Conservation (phyloP, 2,888 invertebrate genomes). For the Pelosia muscerda region DNA sequence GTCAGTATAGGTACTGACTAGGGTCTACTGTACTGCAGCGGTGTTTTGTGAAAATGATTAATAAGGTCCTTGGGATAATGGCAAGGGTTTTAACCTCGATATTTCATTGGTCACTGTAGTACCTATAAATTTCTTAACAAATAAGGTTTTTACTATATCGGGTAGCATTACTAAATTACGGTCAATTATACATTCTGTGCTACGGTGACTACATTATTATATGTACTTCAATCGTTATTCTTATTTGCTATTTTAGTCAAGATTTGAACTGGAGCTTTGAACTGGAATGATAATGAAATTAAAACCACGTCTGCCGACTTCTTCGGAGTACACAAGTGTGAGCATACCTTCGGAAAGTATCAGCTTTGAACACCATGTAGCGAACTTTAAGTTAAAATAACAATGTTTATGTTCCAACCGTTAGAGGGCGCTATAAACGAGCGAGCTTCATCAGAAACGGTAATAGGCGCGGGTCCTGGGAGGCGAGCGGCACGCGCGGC, state of each 20-base stretch:
- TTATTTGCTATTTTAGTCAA: neutral
- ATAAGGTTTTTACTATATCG: too few species aligned
- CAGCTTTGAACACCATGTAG: neutral
- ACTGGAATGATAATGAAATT: too few species aligned
- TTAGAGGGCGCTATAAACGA: neutral
- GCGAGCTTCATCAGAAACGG: constrained; percentile 16
- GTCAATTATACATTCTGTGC: too few species aligned
- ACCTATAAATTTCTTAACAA: too few species aligned
- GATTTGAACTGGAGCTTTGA: too few species aligned
- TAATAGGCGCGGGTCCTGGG: constrained; percentile 8
- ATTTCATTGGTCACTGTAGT: neutral
- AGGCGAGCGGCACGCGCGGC: constrained; percentile 12
- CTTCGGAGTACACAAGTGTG: neutral
- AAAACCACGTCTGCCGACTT: neutral
- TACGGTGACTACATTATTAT: neutral
- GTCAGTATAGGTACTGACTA: too few species aligned
- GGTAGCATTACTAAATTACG: too few species aligned
- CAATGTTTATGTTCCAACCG: neutral
- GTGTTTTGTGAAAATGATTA: neutral
- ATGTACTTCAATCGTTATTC: neutral
- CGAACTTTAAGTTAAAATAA: neutral
- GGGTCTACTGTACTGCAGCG: neutral
- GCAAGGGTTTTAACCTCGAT: neutral
- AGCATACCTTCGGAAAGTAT: neutral
- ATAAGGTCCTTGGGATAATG: neutral